phyloP scores from a whole-genome alignment of 2,797 vertebrate genomes.

The Paratrypauchen microcephalus region DNA sequence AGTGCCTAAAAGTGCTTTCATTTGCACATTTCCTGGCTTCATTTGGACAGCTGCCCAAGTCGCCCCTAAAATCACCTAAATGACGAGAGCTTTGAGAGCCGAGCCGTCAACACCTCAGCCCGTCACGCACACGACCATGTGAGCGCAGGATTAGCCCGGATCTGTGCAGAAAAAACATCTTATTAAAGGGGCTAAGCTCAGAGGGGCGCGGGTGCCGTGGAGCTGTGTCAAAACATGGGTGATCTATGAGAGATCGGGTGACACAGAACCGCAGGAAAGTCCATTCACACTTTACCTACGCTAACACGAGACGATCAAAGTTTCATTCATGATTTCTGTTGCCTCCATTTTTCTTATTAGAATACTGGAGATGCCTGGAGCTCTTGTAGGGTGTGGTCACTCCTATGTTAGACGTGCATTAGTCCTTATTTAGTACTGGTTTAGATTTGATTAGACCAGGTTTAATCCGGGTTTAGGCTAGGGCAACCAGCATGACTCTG shows the following conservation, averaged over 20 bases:
- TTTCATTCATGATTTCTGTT: too few species aligned
- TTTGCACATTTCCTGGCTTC: slow-evolving; percentile 47
- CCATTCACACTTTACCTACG: neutral
- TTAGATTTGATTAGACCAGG: too few species aligned
- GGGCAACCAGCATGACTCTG: too few species aligned
- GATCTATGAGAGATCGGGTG: slow-evolving; percentile 38
- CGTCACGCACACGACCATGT: slow-evolving; percentile 10
- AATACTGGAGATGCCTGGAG: too few species aligned
- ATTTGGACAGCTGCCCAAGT: slow-evolving; percentile 61
- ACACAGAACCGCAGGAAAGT: neutral
- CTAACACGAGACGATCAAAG: neutral
- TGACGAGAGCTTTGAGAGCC: slow-evolving; percentile 42
- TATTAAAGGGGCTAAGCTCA: slow-evolving; percentile 11
- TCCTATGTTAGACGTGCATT: too few species aligned
- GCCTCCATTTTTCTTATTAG: too few species aligned
- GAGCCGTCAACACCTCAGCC: slow-evolving; percentile 23
- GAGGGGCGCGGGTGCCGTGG: slow-evolving; percentile 13
- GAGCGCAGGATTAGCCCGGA: slow-evolving; percentile 19
- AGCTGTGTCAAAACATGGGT: slow-evolving; percentile 22
- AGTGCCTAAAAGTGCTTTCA: slow-evolving; percentile 15
- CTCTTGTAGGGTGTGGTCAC: too few species aligned
- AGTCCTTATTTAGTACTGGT: too few species aligned
- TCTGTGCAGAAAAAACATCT: slow-evolving; percentile 26
- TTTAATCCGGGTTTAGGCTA: too few species aligned
- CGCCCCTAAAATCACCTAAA: slow-evolving; percentile 49